Conservation (phyloP, 2,113 vertebrate species). For the Candoia aspera region DNA sequence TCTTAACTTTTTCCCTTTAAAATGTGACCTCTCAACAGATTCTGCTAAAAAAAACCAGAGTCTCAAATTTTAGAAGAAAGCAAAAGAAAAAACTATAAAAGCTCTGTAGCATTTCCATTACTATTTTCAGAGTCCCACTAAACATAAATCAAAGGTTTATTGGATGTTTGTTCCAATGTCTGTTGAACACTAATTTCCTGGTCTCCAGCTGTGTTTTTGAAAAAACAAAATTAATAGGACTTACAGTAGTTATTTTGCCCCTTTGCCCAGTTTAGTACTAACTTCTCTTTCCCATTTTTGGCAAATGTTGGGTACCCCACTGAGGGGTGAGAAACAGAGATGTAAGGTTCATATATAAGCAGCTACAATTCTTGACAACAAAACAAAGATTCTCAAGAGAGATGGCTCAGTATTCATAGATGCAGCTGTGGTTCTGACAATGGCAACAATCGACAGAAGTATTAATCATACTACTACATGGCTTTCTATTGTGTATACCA, state of each 20-base stretch:
- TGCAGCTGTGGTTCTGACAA: slow-evolving; percentile 14
- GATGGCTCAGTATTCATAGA: slow-evolving; percentile 36
- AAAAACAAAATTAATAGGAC: slow-evolving; percentile 39
- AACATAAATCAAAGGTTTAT: slow-evolving; percentile 35
- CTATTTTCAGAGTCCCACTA: not conserved
- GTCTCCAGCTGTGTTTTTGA: slow-evolving; percentile 51
- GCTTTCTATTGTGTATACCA: not conserved
- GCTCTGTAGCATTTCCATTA: not conserved
- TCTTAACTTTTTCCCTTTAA: slow-evolving; percentile 15
- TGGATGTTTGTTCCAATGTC: slow-evolving; percentile 16
- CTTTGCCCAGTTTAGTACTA: slow-evolving; percentile 27
- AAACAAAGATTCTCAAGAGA: slow-evolving; percentile 41
- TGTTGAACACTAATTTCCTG: slow-evolving; percentile 36
- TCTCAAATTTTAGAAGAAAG: not conserved
- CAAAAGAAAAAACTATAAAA: not conserved
- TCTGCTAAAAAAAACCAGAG: slow-evolving; percentile 40
- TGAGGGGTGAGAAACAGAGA: not conserved
- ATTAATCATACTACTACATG: not conserved
- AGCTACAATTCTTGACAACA: slow-evolving; percentile 31
- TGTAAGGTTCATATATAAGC: not conserved
- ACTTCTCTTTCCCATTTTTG: slow-evolving; percentile 62
- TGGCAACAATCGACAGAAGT: not conserved
- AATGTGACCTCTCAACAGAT: slow-evolving; percentile 37
- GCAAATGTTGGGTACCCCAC: slow-evolving; percentile 50
- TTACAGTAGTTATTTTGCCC: slow-evolving; percentile 42